These are phyloP conservation scores for Psittacula cyanocephala DNA, from an alignment of 2,113 vertebrate species.

Conservation along the genomic window DNA sequence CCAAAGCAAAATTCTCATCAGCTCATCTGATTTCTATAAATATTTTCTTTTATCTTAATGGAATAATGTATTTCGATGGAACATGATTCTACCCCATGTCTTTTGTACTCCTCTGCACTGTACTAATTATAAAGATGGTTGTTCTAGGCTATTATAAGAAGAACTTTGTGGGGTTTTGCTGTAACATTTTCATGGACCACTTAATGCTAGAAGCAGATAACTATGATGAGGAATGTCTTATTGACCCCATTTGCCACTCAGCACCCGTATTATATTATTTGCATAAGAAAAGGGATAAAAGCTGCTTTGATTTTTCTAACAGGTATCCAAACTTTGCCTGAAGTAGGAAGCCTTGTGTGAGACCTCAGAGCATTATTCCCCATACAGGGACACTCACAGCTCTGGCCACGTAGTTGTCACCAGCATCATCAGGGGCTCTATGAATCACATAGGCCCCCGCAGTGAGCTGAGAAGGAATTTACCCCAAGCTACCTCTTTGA, in stretches of 20 bases:
- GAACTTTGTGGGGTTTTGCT: background rate
- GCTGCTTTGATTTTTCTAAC: background rate
- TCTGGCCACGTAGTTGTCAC: background rate
- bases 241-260: background rate
- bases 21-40: background rate
- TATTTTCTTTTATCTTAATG: constrained; percentile 22
- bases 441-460: background rate
- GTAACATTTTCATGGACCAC: background rate
- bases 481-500: constrained; percentile 43
- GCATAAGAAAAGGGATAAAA: background rate
- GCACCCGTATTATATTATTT: background rate
- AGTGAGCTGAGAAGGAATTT: background rate
- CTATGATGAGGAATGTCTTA: fast-evolving
- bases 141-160: background rate
- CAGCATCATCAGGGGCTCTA: background rate
- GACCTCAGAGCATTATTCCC: background rate
- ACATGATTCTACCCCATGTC: background rate
- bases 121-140: background rate
- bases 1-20: background rate
- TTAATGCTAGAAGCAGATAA: background rate
- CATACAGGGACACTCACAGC: fast-evolving
- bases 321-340: background rate
- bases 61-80: background rate
- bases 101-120: background rate
- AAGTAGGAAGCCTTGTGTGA: background rate